Base-by-base conservation (phyloP, 2,797 vertebrate genomes). In the Scolopax bukidnonensis region DNA sequence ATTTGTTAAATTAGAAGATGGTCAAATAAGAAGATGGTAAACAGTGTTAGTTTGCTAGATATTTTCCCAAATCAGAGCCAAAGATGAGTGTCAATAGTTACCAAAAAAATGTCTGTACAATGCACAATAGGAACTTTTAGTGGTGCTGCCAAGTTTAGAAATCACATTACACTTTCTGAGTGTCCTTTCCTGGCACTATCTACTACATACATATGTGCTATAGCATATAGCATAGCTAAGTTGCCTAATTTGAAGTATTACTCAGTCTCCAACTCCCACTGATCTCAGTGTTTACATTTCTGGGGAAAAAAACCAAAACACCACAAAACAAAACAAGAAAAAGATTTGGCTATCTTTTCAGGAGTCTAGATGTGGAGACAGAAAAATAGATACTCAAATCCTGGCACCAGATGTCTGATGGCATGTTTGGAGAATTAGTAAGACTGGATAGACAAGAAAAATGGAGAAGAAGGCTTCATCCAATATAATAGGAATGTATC, bases 341-440 rank as follows among this genome's bases (percentile, higher is more conserved):
- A 79, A 86, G 20, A 84, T 84, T 64, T 80, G 57, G 16, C 57
- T 83, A 24, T 74, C 45, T 92, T 89, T 89, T 68, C 48, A 54
- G 60, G 41, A 94, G 57, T 74, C 71, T 89, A 57, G 56, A 87
- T 77, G 11, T 47, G 41, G 71, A 94, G 75, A 92, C 64, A 91
- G 71, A 87, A 94, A 90, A 95, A 87, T 13, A 82, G 63, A 93
- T 84, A 63, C 51, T 87, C 23, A 80, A 51, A 89, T 87, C 33
- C 67, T 90, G 70, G 78, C 89, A 96, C 87, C 84, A 96, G 92
- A 87, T 85, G 87, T 83, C 78, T 87, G 84, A 84, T 87, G 32
- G 56, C 10, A 4, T 77, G 60, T 83, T 92, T 80, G 64, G 36
- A 91, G 81, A 77, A 91, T 96, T 84, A 87, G 56, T 80, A 89